Base-by-base conservation (phyloP, 1,140 invertebrate species). In the Psilanteris sp. region DNA sequence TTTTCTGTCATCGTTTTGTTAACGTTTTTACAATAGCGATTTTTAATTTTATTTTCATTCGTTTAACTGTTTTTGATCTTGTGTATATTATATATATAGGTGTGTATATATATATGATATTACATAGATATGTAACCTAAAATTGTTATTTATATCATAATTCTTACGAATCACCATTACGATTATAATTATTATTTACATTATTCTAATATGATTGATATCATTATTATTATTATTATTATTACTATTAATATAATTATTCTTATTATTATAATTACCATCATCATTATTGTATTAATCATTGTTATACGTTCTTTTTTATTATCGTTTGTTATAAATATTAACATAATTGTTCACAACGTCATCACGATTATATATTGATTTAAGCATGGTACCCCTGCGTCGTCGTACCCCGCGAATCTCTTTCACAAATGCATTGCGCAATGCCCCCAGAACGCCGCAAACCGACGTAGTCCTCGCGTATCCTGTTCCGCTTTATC, bases 401-500 rank as follows among this genome's bases (percentile, higher is more conserved):
- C n/a, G 22, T 14, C 13, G 3, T 16, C 20, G 22, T n/a, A 22
- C 39, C 31, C 43, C 43, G 41, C 24, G 29, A 18, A 24, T 46
- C 43, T 43, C 37, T 61, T 29, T 22, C 46, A 37, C 22, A 31
- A 34, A 44, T 20, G 10, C 11, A 59, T n/a, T n/a, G n/a, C 9
- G 31, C 26, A 26, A 15, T 18, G 50, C 14, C 14, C 41, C 13
- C 2, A 55, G 9, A 20, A 20, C 6, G 4, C 16, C 22, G 16
- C 22, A n/a, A 8, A 16, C 18, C 29, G 13, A 34, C 54, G 34
- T 52, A 34, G 29, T 32, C 18, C 18, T 24, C 22, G 39, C 43
- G 31, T 48, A n/a, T 66, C 32, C 22, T 39, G 20, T 31, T 54
- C 46, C 11, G 24, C 31, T 55, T 37, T 27, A 55, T 55, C 16